Evolutionary conservation across 2,888 invertebrate genomes (phyloP), one percentile per base, ranked within the genome.

Genomic region (Pyrochroa serraticornis): DNA sequence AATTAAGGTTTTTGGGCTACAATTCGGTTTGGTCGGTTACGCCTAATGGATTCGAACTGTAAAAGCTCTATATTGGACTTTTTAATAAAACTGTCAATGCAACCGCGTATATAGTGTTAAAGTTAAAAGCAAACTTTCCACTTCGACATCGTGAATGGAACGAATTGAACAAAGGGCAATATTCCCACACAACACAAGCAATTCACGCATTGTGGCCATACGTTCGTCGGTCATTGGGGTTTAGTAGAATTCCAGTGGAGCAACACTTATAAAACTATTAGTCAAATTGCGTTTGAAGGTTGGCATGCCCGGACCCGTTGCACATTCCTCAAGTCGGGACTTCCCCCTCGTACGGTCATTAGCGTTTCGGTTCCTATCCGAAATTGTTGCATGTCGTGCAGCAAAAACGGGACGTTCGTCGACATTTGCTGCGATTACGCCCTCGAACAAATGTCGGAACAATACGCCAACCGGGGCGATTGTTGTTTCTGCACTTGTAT

Each of bases 191-290:
- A 50, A 56, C 41, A 42, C 46, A 44, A 58, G 48, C 51, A 54
- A 36, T 59, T 50, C 47, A 55, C 56, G 60, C 60, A 59, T 51
- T 51, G 47, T 59, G 53, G n/a, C 43, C 56, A 58, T 60, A 51
- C 48, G 50, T 59, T 58, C 42, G 44, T 43, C 47, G 61, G 54
- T 55, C 55, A 58, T 31, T 55, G 55, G 30, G 55, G 37, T 48
- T 44, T 34, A 35, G 39, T 39, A 60, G 63, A 67, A 68, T 66
- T 66, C 65, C 64, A 59, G 52, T 60, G 58, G 58, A 63, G 63
- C 64, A 69, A 66, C 69, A 71, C 70, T 73, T 73, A 71, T 72
- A 73, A 73, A 72, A 74, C 74, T 74, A 74, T 74, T 73, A 73
- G 71, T 71, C 72, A 71, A 73, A 72, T 69, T 66, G 47, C 63